Base-by-base conservation (phyloP, 2,797 vertebrate species). In the Siniperca obscura region DNA sequence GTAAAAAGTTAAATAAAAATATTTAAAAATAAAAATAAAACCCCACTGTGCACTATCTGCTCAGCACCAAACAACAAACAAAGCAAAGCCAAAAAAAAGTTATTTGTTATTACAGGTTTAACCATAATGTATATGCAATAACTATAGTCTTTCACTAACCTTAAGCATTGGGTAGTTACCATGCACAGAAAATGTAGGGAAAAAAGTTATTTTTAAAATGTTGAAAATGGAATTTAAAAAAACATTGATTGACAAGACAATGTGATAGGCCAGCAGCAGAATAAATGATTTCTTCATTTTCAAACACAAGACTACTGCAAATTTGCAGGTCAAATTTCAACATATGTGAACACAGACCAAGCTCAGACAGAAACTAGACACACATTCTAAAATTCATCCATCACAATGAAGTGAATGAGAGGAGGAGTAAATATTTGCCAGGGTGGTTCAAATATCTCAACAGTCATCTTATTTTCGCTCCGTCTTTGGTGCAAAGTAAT, bases 401-500 rank as follows among this genome's bases (percentile, higher is more conserved):
- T 42, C 65, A 48, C 57, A 42, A 10, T 12, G 7, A 42, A 5
- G 38, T 74, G 59, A 74, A 30, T 21, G 22, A 71, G 42, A 75
- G 36, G 14, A 30, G 42, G 22, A 42, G 53, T 6, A 30, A 61
- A 65, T 38, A 36, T 80, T 67, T 66, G 66, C 9, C 16, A 7
- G n/a, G 46, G 16, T 30, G 14, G 36, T 52, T 38, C 10, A 38
- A 74, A 10, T 55, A 17, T 55, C 44, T 60, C 60, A 19, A 8
- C 36, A 14, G 59, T 55, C 27, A 34, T 42, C 36, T 71, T 55
- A 61, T 74, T 56, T 46, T 11, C 0, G 0, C 40, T 46, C 7
- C 2, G 6, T 25, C 50, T 72, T 74, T 40, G 34, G 22, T 46
- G 17, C 22, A 60, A 73, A 70, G 64, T 44, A 25, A 40, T 74